phyloP scores from a whole-genome alignment of 2,888 invertebrate genomes.

The Eupithecia vulgata region DNA sequence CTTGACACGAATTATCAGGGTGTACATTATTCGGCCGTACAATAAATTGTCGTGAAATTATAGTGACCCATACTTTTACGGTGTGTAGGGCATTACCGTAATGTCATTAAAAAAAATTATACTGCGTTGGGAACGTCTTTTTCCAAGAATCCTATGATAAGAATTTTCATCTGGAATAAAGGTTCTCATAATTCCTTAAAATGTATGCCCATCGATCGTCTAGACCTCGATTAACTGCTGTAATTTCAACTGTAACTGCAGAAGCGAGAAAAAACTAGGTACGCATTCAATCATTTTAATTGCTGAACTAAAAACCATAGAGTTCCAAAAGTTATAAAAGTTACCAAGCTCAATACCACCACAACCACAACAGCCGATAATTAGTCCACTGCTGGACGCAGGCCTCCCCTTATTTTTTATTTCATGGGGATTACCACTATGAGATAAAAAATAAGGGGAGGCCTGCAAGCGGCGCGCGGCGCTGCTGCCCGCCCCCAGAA shows the following conservation, averaged over 20 bases:
- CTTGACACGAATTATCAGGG: too few species aligned
- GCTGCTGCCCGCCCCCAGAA: too few species aligned
- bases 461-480: too few species aligned
- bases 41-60: too few species aligned
- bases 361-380: too few species aligned
- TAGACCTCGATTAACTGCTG: conserved; percentile 27
- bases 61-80: too few species aligned
- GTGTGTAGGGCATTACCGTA: too few species aligned
- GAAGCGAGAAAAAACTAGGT: conserved; percentile 44
- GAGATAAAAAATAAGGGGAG: too few species aligned
- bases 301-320: conserved; percentile 39
- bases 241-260: conserved; percentile 33
- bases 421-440: too few species aligned
- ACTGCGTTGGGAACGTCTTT: neutral
- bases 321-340: conserved; percentile 20
- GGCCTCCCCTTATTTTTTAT: too few species aligned
- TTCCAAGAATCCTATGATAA: neutral
- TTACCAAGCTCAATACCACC: neutral
- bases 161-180: conserved; percentile 7
- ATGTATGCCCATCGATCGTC: conserved; percentile 26
- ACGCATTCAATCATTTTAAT: conserved; percentile 46
- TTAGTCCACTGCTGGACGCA: too few species aligned
- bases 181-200: conserved; percentile 15
- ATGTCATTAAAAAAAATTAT: neutral
- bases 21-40: too few species aligned